A percentile compares a stretch with the other conserved stretches of the same genome.
Evolutionary conservation across 2,888 invertebrate species (phyloP).

Genomic region (Eupithecia tripunctaria): DNA sequence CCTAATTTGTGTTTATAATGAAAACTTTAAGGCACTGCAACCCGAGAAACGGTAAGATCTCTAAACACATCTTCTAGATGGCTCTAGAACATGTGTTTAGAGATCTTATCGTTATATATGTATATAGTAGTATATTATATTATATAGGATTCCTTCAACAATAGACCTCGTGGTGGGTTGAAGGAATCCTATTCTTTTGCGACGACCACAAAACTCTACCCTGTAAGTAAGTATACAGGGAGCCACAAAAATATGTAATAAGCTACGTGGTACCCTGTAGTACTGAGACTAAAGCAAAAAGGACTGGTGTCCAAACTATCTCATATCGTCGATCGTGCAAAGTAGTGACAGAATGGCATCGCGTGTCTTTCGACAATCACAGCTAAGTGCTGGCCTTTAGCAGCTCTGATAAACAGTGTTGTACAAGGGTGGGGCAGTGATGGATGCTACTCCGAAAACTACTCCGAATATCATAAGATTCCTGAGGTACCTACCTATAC

Average conservation of each 20-base stretch:
- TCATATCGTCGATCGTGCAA: conserved; percentile 25
- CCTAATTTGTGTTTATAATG: no score
- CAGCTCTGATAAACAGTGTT: conserved; percentile 34
- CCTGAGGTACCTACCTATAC: no score
- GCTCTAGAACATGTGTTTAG: no score
- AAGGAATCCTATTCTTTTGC: neutral
- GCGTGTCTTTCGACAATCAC: conserved; percentile 33
- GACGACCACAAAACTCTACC: neutral
- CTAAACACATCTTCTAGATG: no score
- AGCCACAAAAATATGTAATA: no score
- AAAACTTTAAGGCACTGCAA: no score
- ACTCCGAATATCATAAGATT: neutral
- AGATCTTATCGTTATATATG: no score
- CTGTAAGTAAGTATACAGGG: neutral
- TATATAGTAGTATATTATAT: no score
- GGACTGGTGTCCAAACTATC: neutral
- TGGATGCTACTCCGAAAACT: conserved; percentile 9
- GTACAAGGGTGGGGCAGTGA: conserved; percentile 20
- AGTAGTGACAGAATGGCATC: conserved; percentile 33
- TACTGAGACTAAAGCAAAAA: neutral
- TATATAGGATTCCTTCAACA: no score
- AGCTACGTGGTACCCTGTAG: no score
- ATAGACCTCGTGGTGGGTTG: no score
- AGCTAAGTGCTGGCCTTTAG: conserved; percentile 34
- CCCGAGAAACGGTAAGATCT: no score